A percentile compares a stretch with the other conserved stretches of the same genome.
These are phyloP conservation scores for Meghimatium bilineatum DNA, from an alignment of 2,888 invertebrate genomes.

Conservation along the genomic window DNA sequence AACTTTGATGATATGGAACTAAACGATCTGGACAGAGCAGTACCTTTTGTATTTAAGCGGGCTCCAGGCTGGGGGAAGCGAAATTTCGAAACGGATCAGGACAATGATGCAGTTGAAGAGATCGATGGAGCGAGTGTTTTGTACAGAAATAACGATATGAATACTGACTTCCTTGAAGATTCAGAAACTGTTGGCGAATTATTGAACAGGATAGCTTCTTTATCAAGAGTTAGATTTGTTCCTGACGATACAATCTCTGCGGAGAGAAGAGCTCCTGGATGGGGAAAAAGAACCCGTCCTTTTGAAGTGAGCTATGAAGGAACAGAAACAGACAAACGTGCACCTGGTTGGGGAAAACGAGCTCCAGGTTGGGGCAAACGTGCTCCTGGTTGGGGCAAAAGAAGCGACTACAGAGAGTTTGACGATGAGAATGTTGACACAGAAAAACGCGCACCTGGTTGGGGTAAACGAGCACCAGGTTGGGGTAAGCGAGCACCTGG, in stretches of 20 bases:
- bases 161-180: not conserved
- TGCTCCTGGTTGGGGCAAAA: slow-evolving; percentile 41
- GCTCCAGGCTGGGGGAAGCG: slow-evolving; percentile 37
- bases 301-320: not conserved
- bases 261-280: slow-evolving; percentile 26
- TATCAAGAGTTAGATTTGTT: not conserved
- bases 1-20: not conserved
- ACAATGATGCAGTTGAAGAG: not conserved
- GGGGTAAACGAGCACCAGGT: slow-evolving; percentile 66
- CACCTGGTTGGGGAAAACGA: slow-evolving; percentile 30
- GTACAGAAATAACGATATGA: not conserved
- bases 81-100: not conserved
- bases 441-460: slow-evolving; percentile 59
- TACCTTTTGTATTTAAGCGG: not conserved
- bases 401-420: slow-evolving; percentile 54
- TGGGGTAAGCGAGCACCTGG: slow-evolving; percentile 61
- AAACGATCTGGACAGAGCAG: not conserved
- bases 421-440: slow-evolving; percentile 53
- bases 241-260: not conserved
- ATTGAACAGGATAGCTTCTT: not conserved
- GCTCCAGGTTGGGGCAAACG: slow-evolving; percentile 40
- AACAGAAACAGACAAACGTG: slow-evolving; percentile 5
- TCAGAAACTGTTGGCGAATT: not conserved
- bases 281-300: slow-evolving; percentile 21
- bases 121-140: not conserved